Base-by-base conservation (phyloP, 2,113 vertebrate species). In the Epinephelus lanceolatus region DNA sequence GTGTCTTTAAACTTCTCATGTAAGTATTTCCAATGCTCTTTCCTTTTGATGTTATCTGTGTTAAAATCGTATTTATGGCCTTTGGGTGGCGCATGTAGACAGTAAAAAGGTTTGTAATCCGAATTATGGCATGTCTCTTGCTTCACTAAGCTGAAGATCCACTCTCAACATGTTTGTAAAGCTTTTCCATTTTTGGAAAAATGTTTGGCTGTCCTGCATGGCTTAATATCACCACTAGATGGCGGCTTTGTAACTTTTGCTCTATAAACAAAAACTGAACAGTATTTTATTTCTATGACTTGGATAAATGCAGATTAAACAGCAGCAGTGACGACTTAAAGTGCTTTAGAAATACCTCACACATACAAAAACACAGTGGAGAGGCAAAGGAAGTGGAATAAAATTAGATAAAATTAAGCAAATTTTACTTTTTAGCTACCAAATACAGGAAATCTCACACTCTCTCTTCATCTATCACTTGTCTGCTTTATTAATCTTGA, bases 151-250 rank as follows among this genome's bases (percentile, higher is more conserved):
- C 12, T 30, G 27, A 4, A 68, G 1, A 27, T 40, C 47, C 7
- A 27, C 14, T 7, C 51, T 7, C 51, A 5, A n/a, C 7, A 17
- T 21, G 17, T 71, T 55, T 63, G 4, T 47, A 33, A 49, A 67
- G 25, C 30, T 19, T 57, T 76, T 40, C 7, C 3, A 33, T 33
- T 30, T 74, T 5, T 25, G 17, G 1, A 18, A 18, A 37, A n/a
- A 11, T 6, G 14, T n/a, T 62, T 25, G 12, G 1, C 42, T 52
- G 6, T 23, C 11, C 30, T 73, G 52, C 51, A 37, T 25, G 9
- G 0, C 45, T 25, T 65, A 10, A 2, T 18, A 19, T 53, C 6
- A 69, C 83, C 89, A 87, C 79, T 78, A 88, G 89, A 78, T 81
- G 84, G 66, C 55, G 88, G 63, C 61, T 8, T 78, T 63, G 56